A percentile compares a stretch with the other conserved stretches of the same genome.
Evolutionary conservation across 2,113 vertebrate genomes (phyloP).

Genomic region (Garra rufa): DNA sequence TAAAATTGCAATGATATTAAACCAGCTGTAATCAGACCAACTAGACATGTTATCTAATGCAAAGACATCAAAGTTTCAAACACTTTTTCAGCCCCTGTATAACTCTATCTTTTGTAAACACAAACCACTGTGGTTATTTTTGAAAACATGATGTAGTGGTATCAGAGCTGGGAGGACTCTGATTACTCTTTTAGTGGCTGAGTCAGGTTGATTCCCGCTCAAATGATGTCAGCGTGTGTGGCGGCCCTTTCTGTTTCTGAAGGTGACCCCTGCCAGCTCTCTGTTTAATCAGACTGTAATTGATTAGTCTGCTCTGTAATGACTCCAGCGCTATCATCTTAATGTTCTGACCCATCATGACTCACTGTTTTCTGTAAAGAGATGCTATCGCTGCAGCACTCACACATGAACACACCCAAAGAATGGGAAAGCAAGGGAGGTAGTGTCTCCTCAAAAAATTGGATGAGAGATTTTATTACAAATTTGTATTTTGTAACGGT

Average conservation of each 20-base stretch:
- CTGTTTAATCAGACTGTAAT: constrained; percentile 54
- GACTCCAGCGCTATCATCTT: constrained; percentile 61
- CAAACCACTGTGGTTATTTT: background rate
- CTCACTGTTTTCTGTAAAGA: constrained; percentile 41
- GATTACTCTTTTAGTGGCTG: constrained; percentile 36
- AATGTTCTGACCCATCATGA: constrained; percentile 56
- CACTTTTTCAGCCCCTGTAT: background rate
- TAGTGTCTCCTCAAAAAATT: no score
- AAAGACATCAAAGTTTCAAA: constrained; percentile 4
- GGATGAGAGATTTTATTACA: no score
- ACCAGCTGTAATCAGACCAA: no score
- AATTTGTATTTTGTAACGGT: no score
- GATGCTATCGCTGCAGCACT: background rate
- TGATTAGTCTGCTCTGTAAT: constrained; percentile 58
- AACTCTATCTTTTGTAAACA: background rate
- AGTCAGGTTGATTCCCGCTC: constrained; percentile 54
- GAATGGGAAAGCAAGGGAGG: no score
- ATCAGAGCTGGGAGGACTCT: constrained; percentile 20
- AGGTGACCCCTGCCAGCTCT: constrained; percentile 38
- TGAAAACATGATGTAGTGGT: constrained; percentile 39
- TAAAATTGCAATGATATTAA: no score
- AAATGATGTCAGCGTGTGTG: constrained; percentile 43
- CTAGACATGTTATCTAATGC: background rate
- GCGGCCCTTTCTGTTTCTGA: constrained; percentile 33
- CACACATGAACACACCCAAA: background rate